phyloP scores from a whole-genome alignment of 2,888 invertebrate genomes.

The Synanthedon formicaeformis region DNA sequence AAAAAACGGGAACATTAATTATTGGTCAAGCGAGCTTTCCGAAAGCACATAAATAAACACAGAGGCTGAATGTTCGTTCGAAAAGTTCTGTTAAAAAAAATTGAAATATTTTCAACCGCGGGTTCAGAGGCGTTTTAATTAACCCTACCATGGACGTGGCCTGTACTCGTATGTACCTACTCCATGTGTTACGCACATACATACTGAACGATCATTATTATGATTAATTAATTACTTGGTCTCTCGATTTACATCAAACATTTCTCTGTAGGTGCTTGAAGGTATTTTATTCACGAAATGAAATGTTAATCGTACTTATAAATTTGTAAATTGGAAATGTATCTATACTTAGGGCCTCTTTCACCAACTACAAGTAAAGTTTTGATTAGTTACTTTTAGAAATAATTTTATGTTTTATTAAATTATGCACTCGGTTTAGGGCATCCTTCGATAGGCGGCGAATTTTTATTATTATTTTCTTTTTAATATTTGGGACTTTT shows the following conservation, averaged over 20 bases:
- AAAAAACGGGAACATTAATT: slow-evolving; percentile 47
- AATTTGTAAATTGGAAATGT: too few species aligned
- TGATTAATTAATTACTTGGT: neutral
- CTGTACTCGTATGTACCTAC: neutral
- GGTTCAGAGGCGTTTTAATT: slow-evolving; percentile 64
- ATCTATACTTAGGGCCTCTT: too few species aligned
- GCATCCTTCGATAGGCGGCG: too few species aligned
- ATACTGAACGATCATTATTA: neutral
- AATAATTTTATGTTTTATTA: too few species aligned
- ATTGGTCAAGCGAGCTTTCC: slow-evolving; percentile 48
- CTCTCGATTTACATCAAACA: neutral
- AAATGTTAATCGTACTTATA: too few species aligned
- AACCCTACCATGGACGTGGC: slow-evolving; percentile 38
- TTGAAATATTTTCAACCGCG: slow-evolving; percentile 59
- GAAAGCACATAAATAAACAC: slow-evolving; percentile 69
- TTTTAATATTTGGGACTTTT: too few species aligned
- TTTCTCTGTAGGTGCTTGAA: too few species aligned
- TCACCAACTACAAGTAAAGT: too few species aligned
- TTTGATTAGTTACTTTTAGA: too few species aligned
- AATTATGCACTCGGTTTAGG: too few species aligned
- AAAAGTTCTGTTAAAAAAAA: slow-evolving; percentile 55
- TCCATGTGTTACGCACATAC: neutral
- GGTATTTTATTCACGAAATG: too few species aligned
- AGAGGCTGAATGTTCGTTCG: slow-evolving; percentile 60
- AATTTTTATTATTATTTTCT: too few species aligned